These are phyloP conservation scores for Fragum sueziense DNA, from an alignment of 2,888 invertebrate species.

Conservation along the genomic window DNA sequence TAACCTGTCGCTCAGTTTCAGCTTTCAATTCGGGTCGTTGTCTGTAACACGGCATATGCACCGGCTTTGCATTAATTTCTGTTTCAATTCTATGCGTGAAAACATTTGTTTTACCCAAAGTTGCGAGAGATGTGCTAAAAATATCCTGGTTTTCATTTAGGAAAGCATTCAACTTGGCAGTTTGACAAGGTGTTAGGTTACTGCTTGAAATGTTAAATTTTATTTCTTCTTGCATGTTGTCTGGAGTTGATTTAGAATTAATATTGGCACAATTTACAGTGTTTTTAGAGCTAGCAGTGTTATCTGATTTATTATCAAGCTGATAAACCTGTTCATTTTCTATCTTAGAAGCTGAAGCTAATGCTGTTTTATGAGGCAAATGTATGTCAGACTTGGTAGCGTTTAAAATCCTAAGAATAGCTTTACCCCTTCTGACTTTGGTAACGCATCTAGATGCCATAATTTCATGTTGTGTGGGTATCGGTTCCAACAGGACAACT, in stretches of 20 bases:
- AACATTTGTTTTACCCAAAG: constrained; percentile 34
- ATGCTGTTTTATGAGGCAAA: background rate
- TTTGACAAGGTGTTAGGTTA: background rate
- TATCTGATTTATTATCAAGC: background rate
- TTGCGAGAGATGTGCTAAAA: constrained; percentile 15
- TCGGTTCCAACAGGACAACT: background rate
- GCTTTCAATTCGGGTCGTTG: constrained; percentile 21
- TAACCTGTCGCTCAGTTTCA: constrained; percentile 39
- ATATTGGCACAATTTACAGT: background rate
- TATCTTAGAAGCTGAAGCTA: background rate
- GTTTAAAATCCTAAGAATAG: background rate
- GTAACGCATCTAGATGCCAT: background rate
- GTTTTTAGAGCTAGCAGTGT: background rate
- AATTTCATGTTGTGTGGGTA: background rate
- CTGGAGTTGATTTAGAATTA: background rate
- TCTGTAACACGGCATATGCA: constrained; percentile 36
- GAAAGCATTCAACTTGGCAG: constrained; percentile 39
- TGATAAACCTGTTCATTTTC: background rate
- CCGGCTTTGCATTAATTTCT: constrained; percentile 32
- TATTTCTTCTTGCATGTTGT: background rate
- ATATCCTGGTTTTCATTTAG: constrained; percentile 18
- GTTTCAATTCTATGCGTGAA: constrained; percentile 48
- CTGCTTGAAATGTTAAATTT: background rate
- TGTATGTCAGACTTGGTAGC: background rate
- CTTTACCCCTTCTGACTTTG: background rate